Percentiles rank a stretch among this genome's conserved stretches.
phyloP scores from a whole-genome alignment of 92 coral and sea anemone species.

The Phymanthus crucifer region DNA sequence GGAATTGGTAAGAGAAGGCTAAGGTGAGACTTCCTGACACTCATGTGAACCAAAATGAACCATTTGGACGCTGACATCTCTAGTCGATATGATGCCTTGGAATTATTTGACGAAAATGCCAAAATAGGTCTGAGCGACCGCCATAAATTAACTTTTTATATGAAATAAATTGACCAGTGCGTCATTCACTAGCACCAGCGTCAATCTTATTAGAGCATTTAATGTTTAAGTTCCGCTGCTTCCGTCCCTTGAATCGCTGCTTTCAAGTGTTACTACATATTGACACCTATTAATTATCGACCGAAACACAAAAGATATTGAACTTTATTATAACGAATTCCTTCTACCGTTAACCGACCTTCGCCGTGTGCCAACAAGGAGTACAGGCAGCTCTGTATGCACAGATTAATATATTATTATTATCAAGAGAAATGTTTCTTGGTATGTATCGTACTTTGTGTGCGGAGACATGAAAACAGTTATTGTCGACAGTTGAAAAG shows the following conservation, averaged over 20 bases:
- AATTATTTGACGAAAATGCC: not conserved
- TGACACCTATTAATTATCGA: constrained; percentile 9
- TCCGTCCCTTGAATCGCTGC: too few species aligned
- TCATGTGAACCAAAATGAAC: not conserved
- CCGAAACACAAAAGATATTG: constrained; percentile 2
- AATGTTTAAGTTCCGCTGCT: not conserved
- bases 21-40: constrained; percentile 21
- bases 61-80: not conserved
- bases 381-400: too few species aligned
- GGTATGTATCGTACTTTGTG: too few species aligned
- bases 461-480: too few species aligned
- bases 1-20: constrained; percentile 19
- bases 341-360: too few species aligned
- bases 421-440: too few species aligned
- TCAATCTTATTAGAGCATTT: not conserved
- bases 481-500: too few species aligned
- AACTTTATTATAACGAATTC: not conserved
- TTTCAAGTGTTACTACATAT: not conserved
- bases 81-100: not conserved
- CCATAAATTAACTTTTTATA: not conserved
- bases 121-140: not conserved
- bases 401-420: too few species aligned
- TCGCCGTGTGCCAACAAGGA: too few species aligned
- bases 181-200: not conserved
- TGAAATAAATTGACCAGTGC: not conserved